Conservation (phyloP, 2,888 invertebrate species). For the Salticus scenicus region DNA sequence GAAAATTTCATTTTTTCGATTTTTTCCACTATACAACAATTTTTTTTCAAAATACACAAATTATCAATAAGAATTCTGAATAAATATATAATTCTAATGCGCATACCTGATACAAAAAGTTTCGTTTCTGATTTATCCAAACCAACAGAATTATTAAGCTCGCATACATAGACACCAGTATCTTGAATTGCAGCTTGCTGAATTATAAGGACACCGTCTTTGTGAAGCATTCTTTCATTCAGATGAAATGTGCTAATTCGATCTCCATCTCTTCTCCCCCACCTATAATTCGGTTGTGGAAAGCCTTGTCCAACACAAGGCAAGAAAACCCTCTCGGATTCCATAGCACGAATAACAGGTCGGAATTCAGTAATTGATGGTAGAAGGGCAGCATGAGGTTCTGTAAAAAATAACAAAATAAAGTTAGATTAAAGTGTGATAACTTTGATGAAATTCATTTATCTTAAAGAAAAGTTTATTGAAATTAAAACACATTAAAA, state of each 20-base stretch:
- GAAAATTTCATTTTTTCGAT: too few relatives aligned
- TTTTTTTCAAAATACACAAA: too few relatives aligned
- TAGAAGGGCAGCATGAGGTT: constrained; percentile 66
- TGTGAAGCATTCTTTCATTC: constrained; percentile 71
- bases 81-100: too few relatives aligned
- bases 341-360: constrained; percentile 47
- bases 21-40: too few relatives aligned
- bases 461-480: background rate
- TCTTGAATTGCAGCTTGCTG: constrained; percentile 73
- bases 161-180: constrained; percentile 76
- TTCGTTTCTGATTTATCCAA: constrained; percentile 73
- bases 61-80: too few relatives aligned
- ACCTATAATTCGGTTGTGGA: constrained; percentile 75
- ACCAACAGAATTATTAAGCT: constrained; percentile 75
- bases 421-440: background rate
- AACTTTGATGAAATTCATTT: background rate
- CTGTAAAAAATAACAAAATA: constrained; percentile 32
- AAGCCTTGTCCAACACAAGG: constrained; percentile 76
- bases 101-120: constrained; percentile 75
- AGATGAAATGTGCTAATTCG: constrained; percentile 44
- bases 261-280: constrained; percentile 73
- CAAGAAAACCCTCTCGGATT: constrained; percentile 74
- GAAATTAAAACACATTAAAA: background rate
- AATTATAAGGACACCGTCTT: constrained; percentile 75
- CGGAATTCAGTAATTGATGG: constrained; percentile 70